A percentile compares a stretch with the other conserved stretches of the same genome.
Conservation (phyloP, 1,140 invertebrate genomes). For the Drosophila hydei region DNA sequence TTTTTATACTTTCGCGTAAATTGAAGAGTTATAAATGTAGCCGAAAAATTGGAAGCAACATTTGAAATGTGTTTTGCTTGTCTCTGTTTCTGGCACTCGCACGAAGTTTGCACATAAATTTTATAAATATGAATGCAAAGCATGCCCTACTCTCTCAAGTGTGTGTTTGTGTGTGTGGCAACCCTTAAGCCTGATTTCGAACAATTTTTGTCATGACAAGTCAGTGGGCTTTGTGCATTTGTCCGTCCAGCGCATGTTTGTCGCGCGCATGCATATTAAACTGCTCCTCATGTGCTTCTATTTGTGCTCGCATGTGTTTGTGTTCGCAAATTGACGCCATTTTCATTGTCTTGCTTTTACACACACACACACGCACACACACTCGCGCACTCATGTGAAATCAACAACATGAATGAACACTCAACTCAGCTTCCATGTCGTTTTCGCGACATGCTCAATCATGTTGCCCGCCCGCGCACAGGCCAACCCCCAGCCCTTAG, state of each 20-base stretch:
- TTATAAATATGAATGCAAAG: constrained; percentile 53
- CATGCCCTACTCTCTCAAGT: constrained; percentile 21
- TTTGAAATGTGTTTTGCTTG: constrained; percentile 35
- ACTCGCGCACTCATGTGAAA: constrained; percentile 30
- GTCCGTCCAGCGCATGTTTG: constrained; percentile 40
- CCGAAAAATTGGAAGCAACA: constrained; percentile 11
- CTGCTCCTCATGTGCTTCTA: no score
- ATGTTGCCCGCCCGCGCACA: constrained; percentile 16
- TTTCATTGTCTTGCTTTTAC: constrained; percentile 59
- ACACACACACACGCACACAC: constrained; percentile 18
- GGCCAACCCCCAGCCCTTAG: neutral
- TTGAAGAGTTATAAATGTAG: constrained; percentile 23
- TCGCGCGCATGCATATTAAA: no score
- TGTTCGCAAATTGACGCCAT: constrained; percentile 72
- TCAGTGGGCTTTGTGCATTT: constrained; percentile 54
- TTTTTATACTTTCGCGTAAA: constrained; percentile 22
- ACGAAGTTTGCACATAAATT: constrained; percentile 72
- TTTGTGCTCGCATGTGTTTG: constrained; percentile 11
- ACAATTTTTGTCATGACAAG: constrained; percentile 59
- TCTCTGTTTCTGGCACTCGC: constrained; percentile 38
- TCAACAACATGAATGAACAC: constrained; percentile 73
- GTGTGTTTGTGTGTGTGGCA: constrained; percentile 33
- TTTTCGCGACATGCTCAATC: constrained; percentile 51
- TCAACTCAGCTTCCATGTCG: constrained; percentile 72
- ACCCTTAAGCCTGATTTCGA: constrained; percentile 55